These are phyloP conservation scores for Clitarchus hookeri DNA, from an alignment of 2,888 invertebrate genomes.

Conservation along the genomic window DNA sequence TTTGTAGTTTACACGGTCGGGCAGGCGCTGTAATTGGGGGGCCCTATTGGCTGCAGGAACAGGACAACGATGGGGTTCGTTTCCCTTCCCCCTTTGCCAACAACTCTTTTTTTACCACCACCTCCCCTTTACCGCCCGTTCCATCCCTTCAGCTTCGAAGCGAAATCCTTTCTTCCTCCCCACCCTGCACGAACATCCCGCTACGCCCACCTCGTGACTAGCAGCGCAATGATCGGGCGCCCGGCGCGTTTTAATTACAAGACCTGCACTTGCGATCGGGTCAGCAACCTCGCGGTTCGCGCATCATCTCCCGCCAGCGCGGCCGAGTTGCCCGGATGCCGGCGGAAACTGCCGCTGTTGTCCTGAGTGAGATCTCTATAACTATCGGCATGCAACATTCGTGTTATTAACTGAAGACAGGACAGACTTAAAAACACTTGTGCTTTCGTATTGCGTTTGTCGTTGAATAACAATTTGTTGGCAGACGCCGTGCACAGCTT, in stretches of 20 bases:
- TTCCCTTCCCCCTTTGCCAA: not conserved
- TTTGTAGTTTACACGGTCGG: constrained; percentile 8
- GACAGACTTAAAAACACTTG: no score
- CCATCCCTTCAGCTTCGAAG: not conserved
- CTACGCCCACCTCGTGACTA: not conserved
- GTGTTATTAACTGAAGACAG: no score
- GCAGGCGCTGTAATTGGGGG: not conserved
- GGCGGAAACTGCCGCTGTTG: no score
- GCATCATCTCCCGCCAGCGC: no score
- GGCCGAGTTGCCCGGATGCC: not conserved
- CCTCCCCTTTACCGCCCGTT: not conserved
- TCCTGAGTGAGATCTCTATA: no score
- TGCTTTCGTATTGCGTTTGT: no score
- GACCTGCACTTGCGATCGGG: not conserved
- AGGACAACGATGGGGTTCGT: not conserved
- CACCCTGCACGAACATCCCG: not conserved
- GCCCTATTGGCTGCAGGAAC: not conserved
- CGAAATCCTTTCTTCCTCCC: not conserved
- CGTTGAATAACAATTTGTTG: no score
- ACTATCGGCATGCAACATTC: no score
- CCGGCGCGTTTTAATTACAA: not conserved
- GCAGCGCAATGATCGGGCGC: not conserved
- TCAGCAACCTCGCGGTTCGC: not conserved
- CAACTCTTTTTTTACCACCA: not conserved
- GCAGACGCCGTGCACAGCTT: no score